Evolutionary conservation across 1,140 invertebrate genomes (phyloP), one percentile per base, ranked within the genome.

Genomic region (Leptonema lineaticorne): DNA sequence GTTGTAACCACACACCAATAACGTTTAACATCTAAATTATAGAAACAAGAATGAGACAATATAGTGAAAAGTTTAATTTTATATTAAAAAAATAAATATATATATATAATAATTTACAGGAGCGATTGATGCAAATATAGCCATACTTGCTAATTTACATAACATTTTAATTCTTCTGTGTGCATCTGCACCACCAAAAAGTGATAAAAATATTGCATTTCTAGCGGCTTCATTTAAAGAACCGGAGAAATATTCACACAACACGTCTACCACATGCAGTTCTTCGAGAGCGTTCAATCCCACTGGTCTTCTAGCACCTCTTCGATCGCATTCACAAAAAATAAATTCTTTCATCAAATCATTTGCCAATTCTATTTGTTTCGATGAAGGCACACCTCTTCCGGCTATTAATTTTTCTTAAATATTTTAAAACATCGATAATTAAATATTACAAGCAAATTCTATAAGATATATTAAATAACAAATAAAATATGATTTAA

Each of bases 1-100:
- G 91, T 78, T 93, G 91, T 78, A 93, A 86, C 89, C 91, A 92
- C n/a, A 91, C 89, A 67, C 91, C 91, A 20, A 91, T 87, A 0
- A 90, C 90, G 59, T 87, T 85, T 14, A 94, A 76, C 1, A 93
- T 78, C 81, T 82, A 5, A 67, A 64, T n/a, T n/a, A 27, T n/a
- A 26, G 0, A 60, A 58, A 57, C 28, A 56, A 2, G 11, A 29
- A 24, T 26, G 11, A 14, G 4, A 4, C 1, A 59, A 18, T 6
- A n/a, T 2, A 41, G 33, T 28, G 30, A 16, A 59, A 4, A 59
- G 9, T 5, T 59, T n/a, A n/a, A n/a, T n/a, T n/a, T n/a, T n/a
- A n/a, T n/a, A n/a, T n/a, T n/a, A n/a, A n/a, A n/a, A n/a, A 9
- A 30, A 18, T 30, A 28, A 5, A 37, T 22, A 59, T 28, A n/a